Evolutionary conservation across 2,113 vertebrate genomes (phyloP).

Genomic region (Pituophis catenifer): DNA sequence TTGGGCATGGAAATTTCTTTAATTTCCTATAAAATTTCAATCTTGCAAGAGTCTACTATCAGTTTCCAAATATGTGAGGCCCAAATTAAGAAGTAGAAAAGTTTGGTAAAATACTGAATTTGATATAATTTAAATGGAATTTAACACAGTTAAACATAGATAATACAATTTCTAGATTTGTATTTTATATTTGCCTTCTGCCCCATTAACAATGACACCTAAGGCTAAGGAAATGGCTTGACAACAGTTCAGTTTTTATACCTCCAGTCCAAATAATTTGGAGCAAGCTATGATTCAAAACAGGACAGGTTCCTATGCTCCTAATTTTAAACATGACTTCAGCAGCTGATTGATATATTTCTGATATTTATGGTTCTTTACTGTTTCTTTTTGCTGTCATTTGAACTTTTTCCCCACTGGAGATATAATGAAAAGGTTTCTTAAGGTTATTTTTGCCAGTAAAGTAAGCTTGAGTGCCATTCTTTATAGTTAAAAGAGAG

Average conservation of each 20-base stretch:
- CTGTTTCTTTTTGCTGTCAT: background rate
- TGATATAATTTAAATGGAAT: background rate
- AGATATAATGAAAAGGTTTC: background rate
- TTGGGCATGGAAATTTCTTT: background rate
- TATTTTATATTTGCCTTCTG: background rate
- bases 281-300: background rate
- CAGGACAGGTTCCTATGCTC: background rate
- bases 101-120: background rate
- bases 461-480: background rate
- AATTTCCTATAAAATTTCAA: background rate
- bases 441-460: background rate
- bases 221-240: background rate
- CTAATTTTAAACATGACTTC: background rate
- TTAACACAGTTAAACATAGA: background rate
- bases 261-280: background rate
- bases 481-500: conserved; percentile 1
- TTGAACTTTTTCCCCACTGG: background rate
- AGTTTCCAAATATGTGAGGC: background rate
- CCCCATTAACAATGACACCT: background rate
- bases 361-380: background rate
- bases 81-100: background rate
- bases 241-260: background rate
- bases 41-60: background rate
- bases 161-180: background rate
- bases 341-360: background rate